A percentile compares a stretch with the other conserved stretches of the same genome.
These are phyloP conservation scores for Thomomys bottae DNA, from an alignment of 2,113 vertebrate genomes.

Conservation along the genomic window DNA sequence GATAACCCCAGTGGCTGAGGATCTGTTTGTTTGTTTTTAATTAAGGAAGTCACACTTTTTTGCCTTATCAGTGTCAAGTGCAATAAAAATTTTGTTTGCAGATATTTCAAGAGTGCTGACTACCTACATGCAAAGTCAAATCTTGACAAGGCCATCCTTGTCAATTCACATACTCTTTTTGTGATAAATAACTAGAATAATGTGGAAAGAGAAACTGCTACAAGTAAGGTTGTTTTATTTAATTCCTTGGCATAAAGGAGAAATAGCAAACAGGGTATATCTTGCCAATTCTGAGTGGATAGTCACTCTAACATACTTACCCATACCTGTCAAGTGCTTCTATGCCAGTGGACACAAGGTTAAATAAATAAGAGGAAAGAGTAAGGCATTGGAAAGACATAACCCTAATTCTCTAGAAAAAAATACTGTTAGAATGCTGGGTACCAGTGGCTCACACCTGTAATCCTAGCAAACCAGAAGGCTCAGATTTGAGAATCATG, in stretches of 20 bases:
- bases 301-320: not conserved
- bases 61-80: not conserved
- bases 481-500: too few species aligned
- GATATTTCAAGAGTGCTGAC: not conserved
- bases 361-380: not conserved
- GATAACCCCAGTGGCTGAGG: not conserved
- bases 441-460: too few species aligned
- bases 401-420: not conserved
- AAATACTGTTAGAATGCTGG: not conserved
- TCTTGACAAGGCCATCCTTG: not conserved
- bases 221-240: conserved; percentile 11
- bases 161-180: not conserved
- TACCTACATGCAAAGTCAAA: not conserved
- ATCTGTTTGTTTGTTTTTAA: not conserved
- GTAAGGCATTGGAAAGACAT: not conserved
- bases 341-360: not conserved
- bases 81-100: conserved; percentile 25
- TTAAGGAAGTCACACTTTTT: not conserved
- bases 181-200: not conserved
- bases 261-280: not conserved
- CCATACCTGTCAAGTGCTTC: not conserved
- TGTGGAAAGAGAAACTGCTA: not conserved
- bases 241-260: not conserved
- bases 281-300: not conserved
- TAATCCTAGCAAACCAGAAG: too few species aligned